phyloP scores from a whole-genome alignment of 2,888 invertebrate genomes.

The Anodontia alba region DNA sequence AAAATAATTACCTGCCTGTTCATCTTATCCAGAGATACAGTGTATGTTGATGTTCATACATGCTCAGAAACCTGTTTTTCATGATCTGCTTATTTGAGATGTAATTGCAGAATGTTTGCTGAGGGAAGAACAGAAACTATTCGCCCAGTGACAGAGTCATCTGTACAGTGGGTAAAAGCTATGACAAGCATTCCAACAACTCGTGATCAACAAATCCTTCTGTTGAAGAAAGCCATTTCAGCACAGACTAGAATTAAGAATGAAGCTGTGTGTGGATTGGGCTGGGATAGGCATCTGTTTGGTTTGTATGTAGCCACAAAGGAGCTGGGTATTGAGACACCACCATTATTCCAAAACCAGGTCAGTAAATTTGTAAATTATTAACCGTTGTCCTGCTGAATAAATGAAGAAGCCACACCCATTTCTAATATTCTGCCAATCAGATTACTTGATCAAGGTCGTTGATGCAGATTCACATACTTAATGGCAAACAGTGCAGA shows the following conservation, averaged over 20 bases:
- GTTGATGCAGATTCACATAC: no score
- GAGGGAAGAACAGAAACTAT: slow-evolving; percentile 88
- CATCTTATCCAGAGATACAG: no score
- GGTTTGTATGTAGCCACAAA: slow-evolving; percentile 83
- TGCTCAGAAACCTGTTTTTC: no score
- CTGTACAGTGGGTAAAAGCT: slow-evolving; percentile 79
- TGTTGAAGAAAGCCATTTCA: slow-evolving; percentile 70
- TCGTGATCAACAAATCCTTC: slow-evolving; percentile 61
- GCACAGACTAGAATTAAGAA: slow-evolving; percentile 72
- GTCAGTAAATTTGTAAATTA: slow-evolving; percentile 18
- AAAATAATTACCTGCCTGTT: no score
- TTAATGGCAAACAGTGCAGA: no score
- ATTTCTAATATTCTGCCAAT: no score
- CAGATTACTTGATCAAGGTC: no score
- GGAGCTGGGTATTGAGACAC: slow-evolving; percentile 72
- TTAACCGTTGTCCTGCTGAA: no score
- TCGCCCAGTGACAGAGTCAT: slow-evolving; percentile 87
- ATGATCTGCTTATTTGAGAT: no score
- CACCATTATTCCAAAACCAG: slow-evolving; percentile 68
- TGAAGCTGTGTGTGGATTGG: slow-evolving; percentile 80
- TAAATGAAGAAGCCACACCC: no score
- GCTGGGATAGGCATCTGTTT: slow-evolving; percentile 87
- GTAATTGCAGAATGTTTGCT: slow-evolving; percentile 85
- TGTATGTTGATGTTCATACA: no score
- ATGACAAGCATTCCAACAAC: slow-evolving; percentile 71